Evolutionary conservation across 2,797 vertebrate genomes (phyloP).

Genomic region (Brotula barbata): DNA sequence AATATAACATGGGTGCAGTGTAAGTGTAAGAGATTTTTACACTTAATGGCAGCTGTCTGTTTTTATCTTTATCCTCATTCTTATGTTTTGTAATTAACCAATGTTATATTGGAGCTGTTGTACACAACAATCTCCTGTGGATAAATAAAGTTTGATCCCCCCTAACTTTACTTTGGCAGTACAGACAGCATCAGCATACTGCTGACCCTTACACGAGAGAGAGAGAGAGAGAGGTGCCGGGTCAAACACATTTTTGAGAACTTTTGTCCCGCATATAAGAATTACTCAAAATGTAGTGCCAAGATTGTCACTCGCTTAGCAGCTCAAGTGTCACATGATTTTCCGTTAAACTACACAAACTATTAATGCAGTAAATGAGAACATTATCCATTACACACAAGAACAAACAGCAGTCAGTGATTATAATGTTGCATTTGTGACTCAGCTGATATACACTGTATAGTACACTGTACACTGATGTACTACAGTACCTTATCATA

Average conservation of each 20-base stretch:
- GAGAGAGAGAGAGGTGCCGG: constrained; percentile 14
- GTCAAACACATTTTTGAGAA: constrained; percentile 50
- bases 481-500: constrained; percentile 51
- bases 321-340: constrained; percentile 36
- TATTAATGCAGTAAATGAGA: constrained; percentile 60
- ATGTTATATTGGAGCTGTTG: no score
- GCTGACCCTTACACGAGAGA: not conserved
- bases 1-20: no score
- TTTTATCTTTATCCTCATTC: no score
- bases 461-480: no score
- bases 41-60: no score
- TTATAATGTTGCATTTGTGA: constrained; percentile 22
- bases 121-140: no score
- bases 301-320: constrained; percentile 32
- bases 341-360: constrained; percentile 21
- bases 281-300: constrained; percentile 32
- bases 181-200: constrained; percentile 13
- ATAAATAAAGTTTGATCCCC: no score
- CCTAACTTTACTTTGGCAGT: constrained; percentile 19
- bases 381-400: constrained; percentile 60
- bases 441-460: no score
- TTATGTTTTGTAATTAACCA: no score
- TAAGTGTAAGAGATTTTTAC: no score
- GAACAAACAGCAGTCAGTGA: constrained; percentile 35
- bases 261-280: constrained; percentile 41